Evolutionary conservation across 1,140 invertebrate species (phyloP).

Genomic region (Copidosoma floridanum): DNA sequence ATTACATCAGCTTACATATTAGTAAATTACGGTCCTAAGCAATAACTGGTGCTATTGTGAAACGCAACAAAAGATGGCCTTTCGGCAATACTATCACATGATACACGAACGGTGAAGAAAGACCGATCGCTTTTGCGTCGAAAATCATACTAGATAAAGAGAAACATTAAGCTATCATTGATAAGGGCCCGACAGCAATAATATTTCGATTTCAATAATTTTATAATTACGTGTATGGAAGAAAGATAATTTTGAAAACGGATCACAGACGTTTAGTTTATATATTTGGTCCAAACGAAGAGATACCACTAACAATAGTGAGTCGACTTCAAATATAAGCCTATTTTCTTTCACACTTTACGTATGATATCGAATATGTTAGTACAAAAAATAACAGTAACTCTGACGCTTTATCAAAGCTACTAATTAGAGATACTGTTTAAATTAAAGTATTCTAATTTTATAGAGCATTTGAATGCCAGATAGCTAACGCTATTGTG

Average conservation of each 20-base stretch:
- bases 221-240: conserved; percentile 55
- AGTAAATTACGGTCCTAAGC: conserved; percentile 28
- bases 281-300: conserved; percentile 17
- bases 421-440: too few relatives aligned
- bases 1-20: conserved; percentile 20
- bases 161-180: conserved; percentile 1
- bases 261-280: conserved; percentile 46
- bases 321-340: not conserved
- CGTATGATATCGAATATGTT: conserved; percentile 13
- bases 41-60: conserved; percentile 24
- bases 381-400: too few relatives aligned
- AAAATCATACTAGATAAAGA: conserved; percentile 9
- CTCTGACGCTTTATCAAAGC: too few relatives aligned
- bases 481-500: too few relatives aligned
- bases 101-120: conserved; percentile 33
- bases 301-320: conserved; percentile 17
- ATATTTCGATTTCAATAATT: too few relatives aligned
- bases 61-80: conserved; percentile 26
- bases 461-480: too few relatives aligned
- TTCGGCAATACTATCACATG: not conserved
- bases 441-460: too few relatives aligned
- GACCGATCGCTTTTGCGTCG: conserved; percentile 2
- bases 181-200: not conserved
- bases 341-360: not conserved
- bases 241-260: conserved; percentile 42